Base-by-base conservation (phyloP, 2,888 invertebrate species). In the Parnassius mnemosyne region DNA sequence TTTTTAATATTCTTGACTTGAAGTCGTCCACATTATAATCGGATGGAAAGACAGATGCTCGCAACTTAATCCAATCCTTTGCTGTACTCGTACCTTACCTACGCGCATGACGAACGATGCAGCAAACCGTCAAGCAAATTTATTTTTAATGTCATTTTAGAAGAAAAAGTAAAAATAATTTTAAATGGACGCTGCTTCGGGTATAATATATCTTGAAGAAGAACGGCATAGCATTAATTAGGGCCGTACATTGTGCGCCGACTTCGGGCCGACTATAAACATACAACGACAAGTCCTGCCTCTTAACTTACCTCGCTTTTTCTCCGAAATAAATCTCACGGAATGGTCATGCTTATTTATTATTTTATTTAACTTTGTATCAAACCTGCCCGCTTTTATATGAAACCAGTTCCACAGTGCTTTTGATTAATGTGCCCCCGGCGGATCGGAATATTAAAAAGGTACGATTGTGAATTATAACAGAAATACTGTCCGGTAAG, bases 311-410 rank as follows among this genome's bases (percentile, higher is more conserved):
- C 79, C 79, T 80, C 77, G 76, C 77, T 83, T 88, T 88, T 90
- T 85, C 87, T 83, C 81, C 79, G 82, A 87, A 88, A 91, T 90
- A 91, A 90, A 90, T 91, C 91, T 89, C 84, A 84, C 81, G 79
- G 83, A 85, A 87, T 85, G 84, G 79, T 79, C 77, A 78, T 74
- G 77, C 82, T 87, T 89, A 89, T 91, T 89, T 89, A 89, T 90
- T 89, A 90, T 91, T 90, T 89, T 89, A 87, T 90, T 79, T 79
- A 78, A 77, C 76, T 87, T 86, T 75, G 76, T 78, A 75, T 71
- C 74, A 80, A 82, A 80, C 83, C 77, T 81, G 82, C 81, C 80
- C 83, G 83, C 83, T 87, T 87, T 88, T 89, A 80, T 87, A 81
- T 70, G 56, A 79, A 88, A 89, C 90, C 84, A 75, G 89, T 90